phyloP scores from a whole-genome alignment of 2,113 vertebrate genomes.

The Antennarius striatus region DNA sequence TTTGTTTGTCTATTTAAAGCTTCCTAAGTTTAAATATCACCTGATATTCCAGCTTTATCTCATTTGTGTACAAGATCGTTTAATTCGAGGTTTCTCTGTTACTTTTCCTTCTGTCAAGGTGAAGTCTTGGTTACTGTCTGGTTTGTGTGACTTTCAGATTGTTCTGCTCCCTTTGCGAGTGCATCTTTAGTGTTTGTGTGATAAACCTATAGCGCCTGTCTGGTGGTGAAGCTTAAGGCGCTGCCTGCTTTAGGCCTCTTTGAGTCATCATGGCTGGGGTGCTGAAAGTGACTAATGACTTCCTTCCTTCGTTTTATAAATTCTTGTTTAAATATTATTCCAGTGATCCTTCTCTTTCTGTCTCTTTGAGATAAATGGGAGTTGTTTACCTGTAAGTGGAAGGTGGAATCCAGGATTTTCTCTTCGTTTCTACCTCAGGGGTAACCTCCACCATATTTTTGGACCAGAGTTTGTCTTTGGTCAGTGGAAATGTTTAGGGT shows the following conservation, averaged over 20 bases:
- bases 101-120: too few relatives aligned
- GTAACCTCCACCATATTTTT: slow-evolving; percentile 50
- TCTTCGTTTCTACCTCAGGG: not conserved
- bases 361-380: slow-evolving; percentile 46
- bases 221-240: too few relatives aligned
- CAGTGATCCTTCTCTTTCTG: slow-evolving; percentile 40
- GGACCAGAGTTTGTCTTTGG: slow-evolving; percentile 57
- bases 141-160: too few relatives aligned
- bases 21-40: too few relatives aligned
- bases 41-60: too few relatives aligned
- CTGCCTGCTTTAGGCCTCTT: not conserved
- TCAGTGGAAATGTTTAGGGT: slow-evolving; percentile 58
- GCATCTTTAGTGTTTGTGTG: too few relatives aligned
- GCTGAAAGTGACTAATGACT: slow-evolving; percentile 35
- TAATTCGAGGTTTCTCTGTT: too few relatives aligned
- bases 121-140: too few relatives aligned
- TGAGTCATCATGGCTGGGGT: not conserved
- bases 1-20: too few relatives aligned
- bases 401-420: slow-evolving; percentile 2
- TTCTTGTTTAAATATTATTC: slow-evolving; percentile 70
- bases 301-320: slow-evolving; percentile 62
- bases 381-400: slow-evolving; percentile 47
- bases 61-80: too few relatives aligned
- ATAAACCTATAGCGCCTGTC: too few relatives aligned
- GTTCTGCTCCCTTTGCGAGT: too few relatives aligned